Base-by-base conservation (phyloP, 2,888 invertebrate species). In the Sphaeridia pumilis region DNA sequence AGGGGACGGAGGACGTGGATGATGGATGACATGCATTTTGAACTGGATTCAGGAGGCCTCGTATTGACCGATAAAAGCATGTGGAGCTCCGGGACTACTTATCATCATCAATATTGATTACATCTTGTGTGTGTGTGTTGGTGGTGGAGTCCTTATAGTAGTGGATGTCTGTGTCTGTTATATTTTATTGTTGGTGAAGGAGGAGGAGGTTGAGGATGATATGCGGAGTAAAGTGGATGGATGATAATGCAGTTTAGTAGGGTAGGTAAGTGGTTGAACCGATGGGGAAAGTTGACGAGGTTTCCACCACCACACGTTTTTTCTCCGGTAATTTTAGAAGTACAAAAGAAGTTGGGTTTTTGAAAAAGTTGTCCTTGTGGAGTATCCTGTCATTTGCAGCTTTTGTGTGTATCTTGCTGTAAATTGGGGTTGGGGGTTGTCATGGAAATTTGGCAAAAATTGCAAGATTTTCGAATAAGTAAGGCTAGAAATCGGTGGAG, bases 11-110 rank as follows among this genome's bases (percentile, higher is more conserved):
- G 35, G 17, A 31, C 41, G 20, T 25, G 43, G 34, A 52, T 52
- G 52, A 52, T 52, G 38, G 52, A 52, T 52, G 47, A 52, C 46
- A 46, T 52, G 52, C 47, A 52, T 52, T 52, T 52, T 52, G 34
- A n/a, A n/a, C n/a, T n/a, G n/a, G n/a, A n/a, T n/a, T n/a, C n/a
- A n/a, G n/a, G n/a, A n/a, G n/a, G n/a, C n/a, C n/a, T n/a, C 20
- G 38, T 42, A 31, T 41, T 52, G 52, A 52, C 52, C 52, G 52
- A 52, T 52, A 52, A 52, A 52, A 52, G 47, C 22, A 36, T 28
- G 31, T 25, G 42, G 35, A 14, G 38, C 38, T 38, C 31, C 14
- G 10, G 7, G 14, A 10, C 17, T 20, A 38, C 38, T 38, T 38
- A 38, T 38, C 38, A 38, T 38, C 38, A 38, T 38, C 38, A 38